These are phyloP conservation scores for Cherax destructor DNA, from an alignment of 1,140 invertebrate species.

Conservation along the genomic window DNA sequence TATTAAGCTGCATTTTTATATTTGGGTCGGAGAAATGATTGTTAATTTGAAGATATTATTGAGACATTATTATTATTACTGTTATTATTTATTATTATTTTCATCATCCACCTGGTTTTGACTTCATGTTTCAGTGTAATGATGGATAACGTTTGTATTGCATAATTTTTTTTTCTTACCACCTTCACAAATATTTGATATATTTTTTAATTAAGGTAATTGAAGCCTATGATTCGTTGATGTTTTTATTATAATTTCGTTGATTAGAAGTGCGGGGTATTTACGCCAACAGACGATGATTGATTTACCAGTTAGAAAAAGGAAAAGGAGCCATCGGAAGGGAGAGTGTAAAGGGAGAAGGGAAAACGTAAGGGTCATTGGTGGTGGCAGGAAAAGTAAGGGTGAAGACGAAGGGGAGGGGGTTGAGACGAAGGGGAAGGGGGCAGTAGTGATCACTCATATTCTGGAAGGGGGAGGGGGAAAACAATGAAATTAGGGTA, in stretches of 20 bases:
- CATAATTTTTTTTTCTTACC: not conserved
- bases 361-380: not conserved
- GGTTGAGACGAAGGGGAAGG: not conserved
- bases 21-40: too few relatives aligned
- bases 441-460: too few relatives aligned
- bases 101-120: not conserved
- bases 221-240: not conserved
- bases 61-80: too few relatives aligned
- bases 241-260: not conserved
- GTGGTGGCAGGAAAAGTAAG: not conserved
- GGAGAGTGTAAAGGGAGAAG: not conserved
- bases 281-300: not conserved
- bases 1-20: too few relatives aligned
- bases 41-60: too few relatives aligned
- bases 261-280: not conserved
- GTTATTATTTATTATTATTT: not conserved
- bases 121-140: not conserved
- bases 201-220: constrained; percentile 13
- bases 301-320: not conserved
- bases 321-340: too few relatives aligned
- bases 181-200: not conserved
- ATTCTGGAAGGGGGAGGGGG: too few relatives aligned
- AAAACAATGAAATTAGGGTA: not conserved
- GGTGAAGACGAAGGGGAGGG: not conserved
- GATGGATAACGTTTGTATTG: not conserved